Evolutionary conservation across 2,113 vertebrate genomes (phyloP), one percentile per base, ranked within the genome.

Genomic region (Nestor notabilis): DNA sequence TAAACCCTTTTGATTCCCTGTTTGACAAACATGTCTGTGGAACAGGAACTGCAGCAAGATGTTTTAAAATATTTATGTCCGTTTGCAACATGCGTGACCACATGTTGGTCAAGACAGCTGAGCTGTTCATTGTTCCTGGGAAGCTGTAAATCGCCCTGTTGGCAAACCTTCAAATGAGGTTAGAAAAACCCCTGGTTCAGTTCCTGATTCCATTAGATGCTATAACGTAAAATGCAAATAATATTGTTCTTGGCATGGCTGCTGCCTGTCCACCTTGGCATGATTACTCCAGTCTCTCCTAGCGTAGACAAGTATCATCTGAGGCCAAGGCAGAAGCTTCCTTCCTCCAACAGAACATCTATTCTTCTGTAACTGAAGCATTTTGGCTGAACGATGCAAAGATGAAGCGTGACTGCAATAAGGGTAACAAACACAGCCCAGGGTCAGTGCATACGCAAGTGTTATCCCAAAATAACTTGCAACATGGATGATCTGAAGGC

Each of bases 181-280:
- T 78, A 44, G 7, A 60, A 89, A 93, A 47, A 92, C 47, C 20
- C 2, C 1, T 61, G 9, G 37, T 93, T 95, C 83, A 87, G 63
- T 87, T 96, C 87, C 88, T 24, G 63, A 77, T 96, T 89, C 95
- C 86, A 81, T 65, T 91, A 68, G 41, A 94, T 79, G 41, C 81
- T 95, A 95, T 95, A 96, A 95, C 87, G 97, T 96, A 88, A 97
- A 96, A 96, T 87, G 87, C 86, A 95, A 95, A 93, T 81, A 96
- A 83, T 96, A 97, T 97, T 98, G 66, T 93, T 97, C 88, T 97
- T 98, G 97, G 98, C 96, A 83, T 8, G 31, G 65, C 4, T 20
- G 66, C 68, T 83, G 64, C 69, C 53, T 66, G 87, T 96, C 85
- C 91, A 75, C 61, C 70, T 93, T 29, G 1, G 86, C 75, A 86